These are phyloP conservation scores for Piprites chloris DNA, from an alignment of 2,113 vertebrate species.

Conservation along the genomic window DNA sequence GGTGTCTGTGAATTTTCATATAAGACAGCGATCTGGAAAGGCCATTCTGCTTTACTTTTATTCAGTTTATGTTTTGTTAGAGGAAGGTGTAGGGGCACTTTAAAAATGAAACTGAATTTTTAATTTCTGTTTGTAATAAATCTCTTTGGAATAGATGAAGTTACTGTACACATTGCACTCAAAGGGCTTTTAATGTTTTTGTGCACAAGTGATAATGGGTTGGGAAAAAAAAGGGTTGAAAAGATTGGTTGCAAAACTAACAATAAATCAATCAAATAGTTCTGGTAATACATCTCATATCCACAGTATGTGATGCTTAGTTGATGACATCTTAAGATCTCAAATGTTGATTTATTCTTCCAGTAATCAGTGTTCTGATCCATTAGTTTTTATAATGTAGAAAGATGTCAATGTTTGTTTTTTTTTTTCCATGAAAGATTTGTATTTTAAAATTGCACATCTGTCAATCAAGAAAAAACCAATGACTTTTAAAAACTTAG, in stretches of 20 bases:
- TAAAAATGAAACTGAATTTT: neutral
- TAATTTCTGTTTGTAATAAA: neutral
- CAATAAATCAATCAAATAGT: conserved; percentile 44
- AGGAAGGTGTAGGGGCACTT: neutral
- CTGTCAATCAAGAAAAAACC: conserved; percentile 25
- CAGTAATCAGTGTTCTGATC: conserved; percentile 43
- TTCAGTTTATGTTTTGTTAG: neutral
- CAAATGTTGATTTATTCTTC: conserved; percentile 64
- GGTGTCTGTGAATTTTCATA: neutral
- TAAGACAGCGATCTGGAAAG: neutral
- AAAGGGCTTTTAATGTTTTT: conserved; percentile 62
- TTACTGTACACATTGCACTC: conserved; percentile 25
- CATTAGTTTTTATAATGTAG: conserved; percentile 45
- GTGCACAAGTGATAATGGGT: conserved; percentile 52
- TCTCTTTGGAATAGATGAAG: neutral
- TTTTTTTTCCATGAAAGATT: neutral
- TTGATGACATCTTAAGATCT: conserved; percentile 55
- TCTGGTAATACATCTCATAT: conserved; percentile 27
- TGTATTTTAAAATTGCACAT: conserved; percentile 18
- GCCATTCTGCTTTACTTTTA: neutral
- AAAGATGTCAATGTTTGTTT: neutral
- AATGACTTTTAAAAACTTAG: neutral
- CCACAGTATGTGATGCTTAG: conserved; percentile 30
- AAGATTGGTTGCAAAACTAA: conserved; percentile 32
- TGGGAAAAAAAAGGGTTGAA: neutral